Evolutionary conservation across 1,140 invertebrate species (phyloP).

Genomic region (Muscidifurax raptorellus): DNA sequence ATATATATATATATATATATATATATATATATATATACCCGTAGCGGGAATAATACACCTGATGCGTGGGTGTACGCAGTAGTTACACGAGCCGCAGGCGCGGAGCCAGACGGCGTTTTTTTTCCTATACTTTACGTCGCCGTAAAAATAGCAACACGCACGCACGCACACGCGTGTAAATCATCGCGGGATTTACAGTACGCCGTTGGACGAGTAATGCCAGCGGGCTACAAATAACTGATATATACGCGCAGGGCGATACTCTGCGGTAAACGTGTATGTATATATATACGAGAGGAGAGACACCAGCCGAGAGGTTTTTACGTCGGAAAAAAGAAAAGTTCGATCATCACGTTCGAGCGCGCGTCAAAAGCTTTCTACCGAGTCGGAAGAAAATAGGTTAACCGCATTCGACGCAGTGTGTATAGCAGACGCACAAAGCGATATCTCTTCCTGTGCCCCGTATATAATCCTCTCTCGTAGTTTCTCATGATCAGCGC

Average conservation of each 20-base stretch:
- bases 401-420: background rate
- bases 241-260: background rate
- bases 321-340: background rate
- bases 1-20: too few species aligned
- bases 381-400: background rate
- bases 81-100: too few species aligned
- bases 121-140: background rate
- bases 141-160: background rate
- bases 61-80: too few species aligned
- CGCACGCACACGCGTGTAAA: too few species aligned
- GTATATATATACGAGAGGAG: too few species aligned
- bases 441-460: background rate
- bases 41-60: background rate
- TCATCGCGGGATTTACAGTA: too few species aligned
- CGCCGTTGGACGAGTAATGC: too few species aligned
- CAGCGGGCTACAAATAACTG: background rate
- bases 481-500: background rate
- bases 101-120: too few species aligned
- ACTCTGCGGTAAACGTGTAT: too few species aligned
- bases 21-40: too few species aligned
- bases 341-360: background rate
- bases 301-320: background rate
- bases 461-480: background rate
- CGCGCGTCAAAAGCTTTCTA: background rate
- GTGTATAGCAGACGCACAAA: background rate